Percentiles rank a stretch among this genome's conserved stretches.
Conservation (phyloP, 2,113 vertebrate genomes). For the Microtus richardsoni region DNA sequence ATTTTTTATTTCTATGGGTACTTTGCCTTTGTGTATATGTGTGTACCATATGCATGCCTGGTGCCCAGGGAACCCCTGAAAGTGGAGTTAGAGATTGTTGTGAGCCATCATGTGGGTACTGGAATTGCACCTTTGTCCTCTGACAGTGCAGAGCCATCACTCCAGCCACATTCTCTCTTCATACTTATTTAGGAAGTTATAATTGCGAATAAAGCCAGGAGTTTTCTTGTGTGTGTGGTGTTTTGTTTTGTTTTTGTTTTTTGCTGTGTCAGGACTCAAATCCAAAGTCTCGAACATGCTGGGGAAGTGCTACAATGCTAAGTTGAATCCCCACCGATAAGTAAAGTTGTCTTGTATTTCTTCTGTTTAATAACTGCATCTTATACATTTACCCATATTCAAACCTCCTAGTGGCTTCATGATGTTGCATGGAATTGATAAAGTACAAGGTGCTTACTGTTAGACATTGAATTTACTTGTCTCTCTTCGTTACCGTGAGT, state of each 20-base stretch:
- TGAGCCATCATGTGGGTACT: neutral
- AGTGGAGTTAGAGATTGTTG: neutral
- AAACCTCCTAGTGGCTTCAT: constrained; percentile 9
- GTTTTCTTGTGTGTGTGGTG: neutral
- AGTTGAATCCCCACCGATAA: neutral
- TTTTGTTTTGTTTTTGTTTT: neutral
- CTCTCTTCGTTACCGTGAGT: constrained; percentile 33
- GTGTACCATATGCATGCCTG: neutral
- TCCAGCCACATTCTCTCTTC: neutral
- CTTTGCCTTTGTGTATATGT: neutral
- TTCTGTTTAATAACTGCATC: neutral
- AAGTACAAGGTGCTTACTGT: constrained; percentile 35
- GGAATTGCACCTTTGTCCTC: neutral
- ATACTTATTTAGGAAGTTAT: constrained; percentile 29
- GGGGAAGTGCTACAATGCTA: neutral
- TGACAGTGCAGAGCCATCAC: neutral
- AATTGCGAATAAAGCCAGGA: neutral
- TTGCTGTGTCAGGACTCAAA: neutral
- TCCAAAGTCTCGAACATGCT: neutral
- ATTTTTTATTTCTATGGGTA: neutral
- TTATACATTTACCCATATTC: neutral
- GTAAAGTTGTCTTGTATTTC: neutral
- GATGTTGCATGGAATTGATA: constrained; percentile 17
- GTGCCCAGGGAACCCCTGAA: neutral
- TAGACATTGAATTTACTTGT: constrained; percentile 40